phyloP scores from a whole-genome alignment of 64 coral and sea anemone genomes.

The Montipora capricornis region DNA sequence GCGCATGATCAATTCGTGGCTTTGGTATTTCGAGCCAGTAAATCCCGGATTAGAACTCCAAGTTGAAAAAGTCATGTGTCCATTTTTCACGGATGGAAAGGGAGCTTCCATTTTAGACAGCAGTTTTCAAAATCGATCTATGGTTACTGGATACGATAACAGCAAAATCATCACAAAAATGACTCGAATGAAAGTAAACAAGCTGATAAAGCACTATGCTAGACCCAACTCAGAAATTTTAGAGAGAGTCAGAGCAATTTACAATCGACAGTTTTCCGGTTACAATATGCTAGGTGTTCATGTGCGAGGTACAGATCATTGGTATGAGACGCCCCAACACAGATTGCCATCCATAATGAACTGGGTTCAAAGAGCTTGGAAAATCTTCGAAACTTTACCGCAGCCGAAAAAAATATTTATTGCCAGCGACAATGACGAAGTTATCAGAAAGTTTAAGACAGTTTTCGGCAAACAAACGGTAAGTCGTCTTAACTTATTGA shows the following conservation, averaged over 20 bases:
- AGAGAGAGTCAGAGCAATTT: slow-evolving; percentile 50
- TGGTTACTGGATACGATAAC: background rate
- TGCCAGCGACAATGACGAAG: slow-evolving; percentile 87
- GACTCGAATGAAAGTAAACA: slow-evolving; percentile 50
- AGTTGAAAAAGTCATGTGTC: slow-evolving; percentile 60
- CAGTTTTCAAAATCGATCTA: slow-evolving; percentile 57
- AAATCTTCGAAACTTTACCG: slow-evolving; percentile 43
- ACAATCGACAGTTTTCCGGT: slow-evolving; percentile 33
- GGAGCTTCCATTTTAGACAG: slow-evolving; percentile 18
- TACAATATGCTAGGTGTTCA: slow-evolving; percentile 76
- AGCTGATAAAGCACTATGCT: slow-evolving; percentile 56
- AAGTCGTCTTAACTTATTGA: background rate
- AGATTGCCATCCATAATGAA: slow-evolving; percentile 44
- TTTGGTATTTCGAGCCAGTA: slow-evolving; percentile 85
- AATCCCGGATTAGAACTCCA: slow-evolving; percentile 67
- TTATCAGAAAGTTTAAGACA: slow-evolving; percentile 63
- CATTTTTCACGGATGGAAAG: background rate
- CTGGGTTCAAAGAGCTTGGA: slow-evolving; percentile 65
- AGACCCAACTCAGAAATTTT: slow-evolving; percentile 23
- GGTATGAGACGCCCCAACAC: slow-evolving; percentile 42
- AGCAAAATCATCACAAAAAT: slow-evolving; percentile 48
- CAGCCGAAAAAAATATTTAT: slow-evolving; percentile 80
- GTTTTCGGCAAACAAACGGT: slow-evolving; percentile 65
- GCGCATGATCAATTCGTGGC: slow-evolving; percentile 73
- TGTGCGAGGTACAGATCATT: slow-evolving; percentile 84